Evolutionary conservation across 64 coral and sea anemone species (phyloP).

Genomic region (Stichodactyla mertensii): DNA sequence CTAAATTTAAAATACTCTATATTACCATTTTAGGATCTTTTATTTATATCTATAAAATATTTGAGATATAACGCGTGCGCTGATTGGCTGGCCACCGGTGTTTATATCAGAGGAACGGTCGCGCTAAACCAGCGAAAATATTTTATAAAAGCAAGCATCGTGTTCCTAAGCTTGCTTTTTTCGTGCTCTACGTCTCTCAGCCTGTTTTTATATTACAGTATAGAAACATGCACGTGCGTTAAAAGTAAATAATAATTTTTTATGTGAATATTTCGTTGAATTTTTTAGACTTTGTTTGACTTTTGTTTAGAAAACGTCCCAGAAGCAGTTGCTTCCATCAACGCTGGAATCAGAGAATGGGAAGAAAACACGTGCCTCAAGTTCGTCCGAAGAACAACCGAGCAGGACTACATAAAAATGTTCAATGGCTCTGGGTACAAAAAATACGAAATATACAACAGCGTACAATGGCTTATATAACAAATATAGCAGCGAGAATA

Average conservation of each 20-base stretch:
- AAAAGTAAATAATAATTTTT: too few species aligned
- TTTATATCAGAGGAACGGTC: too few species aligned
- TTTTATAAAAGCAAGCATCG: too few species aligned
- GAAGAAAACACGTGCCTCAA: conserved; percentile 63
- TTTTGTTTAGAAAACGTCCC: conserved; percentile 32
- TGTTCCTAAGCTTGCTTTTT: too few species aligned
- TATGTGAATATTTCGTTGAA: too few species aligned
- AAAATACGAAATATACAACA: too few species aligned
- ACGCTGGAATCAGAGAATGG: conserved; percentile 68
- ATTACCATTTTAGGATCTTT: too few species aligned
- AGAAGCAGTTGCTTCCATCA: conserved; percentile 52
- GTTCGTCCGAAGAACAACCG: conserved; percentile 76
- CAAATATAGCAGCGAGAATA: too few species aligned
- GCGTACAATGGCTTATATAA: background rate
- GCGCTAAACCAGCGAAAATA: too few species aligned
- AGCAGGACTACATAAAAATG: conserved; percentile 72
- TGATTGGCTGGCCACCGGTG: background rate
- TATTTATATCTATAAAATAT: too few species aligned
- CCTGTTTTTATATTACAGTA: too few species aligned
- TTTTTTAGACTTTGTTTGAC: background rate
- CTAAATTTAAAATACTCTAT: too few species aligned
- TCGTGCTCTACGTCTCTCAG: background rate
- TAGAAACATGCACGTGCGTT: background rate
- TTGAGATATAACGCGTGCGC: background rate
- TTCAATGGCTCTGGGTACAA: conserved; percentile 70